phyloP scores from a whole-genome alignment of 2,113 vertebrate species.

The Malaclemys terrapin region DNA sequence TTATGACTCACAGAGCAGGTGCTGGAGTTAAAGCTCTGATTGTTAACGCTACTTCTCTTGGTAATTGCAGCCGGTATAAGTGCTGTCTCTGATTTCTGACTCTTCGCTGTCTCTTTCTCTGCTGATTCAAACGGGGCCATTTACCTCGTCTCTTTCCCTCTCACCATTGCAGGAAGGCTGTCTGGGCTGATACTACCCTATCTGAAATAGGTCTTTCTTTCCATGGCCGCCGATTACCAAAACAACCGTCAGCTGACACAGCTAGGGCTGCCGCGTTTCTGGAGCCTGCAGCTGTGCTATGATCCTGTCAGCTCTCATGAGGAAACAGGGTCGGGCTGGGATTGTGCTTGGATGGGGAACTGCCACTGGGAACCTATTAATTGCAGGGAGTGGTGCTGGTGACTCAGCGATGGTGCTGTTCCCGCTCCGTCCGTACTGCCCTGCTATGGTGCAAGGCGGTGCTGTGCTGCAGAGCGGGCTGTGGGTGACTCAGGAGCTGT shows the following conservation, averaged over 20 bases:
- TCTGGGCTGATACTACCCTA: not conserved
- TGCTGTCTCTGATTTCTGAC: not conserved
- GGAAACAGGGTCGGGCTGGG: not conserved
- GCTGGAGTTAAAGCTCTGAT: too few relatives aligned
- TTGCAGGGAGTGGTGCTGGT: too few relatives aligned
- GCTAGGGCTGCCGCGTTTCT: too few relatives aligned
- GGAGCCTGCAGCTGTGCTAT: not conserved
- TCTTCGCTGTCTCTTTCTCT: not conserved
- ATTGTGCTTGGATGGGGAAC: not conserved
- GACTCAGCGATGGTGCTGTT: not conserved
- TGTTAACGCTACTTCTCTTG: not conserved
- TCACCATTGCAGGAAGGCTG: not conserved
- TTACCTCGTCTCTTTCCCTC: not conserved
- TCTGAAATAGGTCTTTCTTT: accelerated
- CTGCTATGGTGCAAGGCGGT: too few relatives aligned
- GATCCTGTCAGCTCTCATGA: not conserved
- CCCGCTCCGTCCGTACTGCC: not conserved
- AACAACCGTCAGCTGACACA: too few relatives aligned
- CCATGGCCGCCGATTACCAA: not conserved
- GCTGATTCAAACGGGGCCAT: too few relatives aligned
- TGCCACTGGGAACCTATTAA: not conserved
- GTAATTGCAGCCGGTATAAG: too few relatives aligned
- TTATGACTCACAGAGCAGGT: not conserved
- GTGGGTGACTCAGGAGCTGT: too few relatives aligned
- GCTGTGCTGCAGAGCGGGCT: not conserved